These are phyloP conservation scores for Drosophila lutescens DNA, from an alignment of 2,888 invertebrate genomes.

Conservation along the genomic window DNA sequence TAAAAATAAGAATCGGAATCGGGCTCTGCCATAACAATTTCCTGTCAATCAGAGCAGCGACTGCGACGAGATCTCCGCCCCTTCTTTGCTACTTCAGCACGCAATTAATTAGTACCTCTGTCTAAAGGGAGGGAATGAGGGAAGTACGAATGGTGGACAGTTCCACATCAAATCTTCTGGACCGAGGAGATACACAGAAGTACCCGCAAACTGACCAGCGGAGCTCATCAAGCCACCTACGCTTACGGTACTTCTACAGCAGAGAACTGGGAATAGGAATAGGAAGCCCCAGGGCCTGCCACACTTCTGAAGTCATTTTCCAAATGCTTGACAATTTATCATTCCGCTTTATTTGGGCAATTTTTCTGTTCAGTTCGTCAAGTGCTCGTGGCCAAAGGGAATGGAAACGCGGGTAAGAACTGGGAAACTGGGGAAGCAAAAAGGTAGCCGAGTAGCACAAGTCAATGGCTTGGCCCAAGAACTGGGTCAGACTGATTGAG, in stretches of 20 bases:
- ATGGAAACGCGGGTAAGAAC: background rate
- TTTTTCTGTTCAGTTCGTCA: conserved; percentile 53
- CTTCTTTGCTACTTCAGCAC: conserved; percentile 54
- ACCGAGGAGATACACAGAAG: conserved; percentile 54
- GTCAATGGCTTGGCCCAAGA: conserved; percentile 57
- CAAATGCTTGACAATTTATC: conserved; percentile 69
- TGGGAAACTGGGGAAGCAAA: background rate
- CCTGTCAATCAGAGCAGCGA: conserved; percentile 69
- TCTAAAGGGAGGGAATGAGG: conserved; percentile 19
- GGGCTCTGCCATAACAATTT: conserved; percentile 60
- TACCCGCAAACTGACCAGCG: conserved; percentile 51
- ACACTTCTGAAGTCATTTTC: conserved; percentile 71
- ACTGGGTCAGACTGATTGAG: conserved; percentile 56
- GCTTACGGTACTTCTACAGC: conserved; percentile 73
- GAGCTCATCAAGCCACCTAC: conserved; percentile 75
- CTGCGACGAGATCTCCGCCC: conserved; percentile 49
- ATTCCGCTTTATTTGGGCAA: conserved; percentile 45
- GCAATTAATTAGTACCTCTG: conserved; percentile 70
- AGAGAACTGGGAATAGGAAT: conserved; percentile 12
- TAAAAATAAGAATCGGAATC: conserved; percentile 38
- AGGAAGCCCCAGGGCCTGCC: conserved; percentile 57
- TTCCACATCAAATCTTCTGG: conserved; percentile 43
- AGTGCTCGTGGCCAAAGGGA: conserved; percentile 16
- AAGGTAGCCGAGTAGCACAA: conserved; percentile 31
- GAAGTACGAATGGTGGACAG: conserved; percentile 21